A percentile compares a stretch with the other conserved stretches of the same genome.
phyloP scores from a whole-genome alignment of 1,140 invertebrate species.

The Muscidifurax raptorellus region DNA sequence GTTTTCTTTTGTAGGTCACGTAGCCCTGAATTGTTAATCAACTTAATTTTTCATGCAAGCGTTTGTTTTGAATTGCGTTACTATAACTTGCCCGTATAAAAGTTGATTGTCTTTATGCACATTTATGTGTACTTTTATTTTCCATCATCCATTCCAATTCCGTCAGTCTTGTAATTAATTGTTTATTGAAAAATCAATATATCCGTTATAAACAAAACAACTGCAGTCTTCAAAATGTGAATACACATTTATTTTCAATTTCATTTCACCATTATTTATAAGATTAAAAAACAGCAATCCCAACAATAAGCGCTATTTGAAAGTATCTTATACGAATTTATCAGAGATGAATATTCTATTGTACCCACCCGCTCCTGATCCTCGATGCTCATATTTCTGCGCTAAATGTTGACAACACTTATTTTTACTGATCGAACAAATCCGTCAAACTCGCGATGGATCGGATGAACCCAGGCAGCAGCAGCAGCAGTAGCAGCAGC shows the following conservation, averaged over 20 bases:
- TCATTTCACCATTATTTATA: too few relatives aligned
- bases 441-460: not conserved
- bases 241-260: too few relatives aligned
- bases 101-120: not conserved
- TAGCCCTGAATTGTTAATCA: constrained; percentile 1
- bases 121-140: too few relatives aligned
- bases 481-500: not conserved
- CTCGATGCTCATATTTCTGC: constrained; percentile 17
- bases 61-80: too few relatives aligned
- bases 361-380: constrained; percentile 46
- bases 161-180: not conserved
- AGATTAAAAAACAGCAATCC: too few relatives aligned
- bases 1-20: not conserved
- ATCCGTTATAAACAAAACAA: not conserved
- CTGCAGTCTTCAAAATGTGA: too few relatives aligned
- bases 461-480: not conserved
- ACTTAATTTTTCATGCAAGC: not conserved
- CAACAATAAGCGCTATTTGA: not conserved
- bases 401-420: not conserved
- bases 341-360: not conserved
- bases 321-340: not conserved
- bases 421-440: not conserved
- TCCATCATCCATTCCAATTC: too few relatives aligned
- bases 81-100: not conserved
- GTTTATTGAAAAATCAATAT: not conserved